Conservation (phyloP, 2,888 invertebrate species). For the Crepidodera aurea region DNA sequence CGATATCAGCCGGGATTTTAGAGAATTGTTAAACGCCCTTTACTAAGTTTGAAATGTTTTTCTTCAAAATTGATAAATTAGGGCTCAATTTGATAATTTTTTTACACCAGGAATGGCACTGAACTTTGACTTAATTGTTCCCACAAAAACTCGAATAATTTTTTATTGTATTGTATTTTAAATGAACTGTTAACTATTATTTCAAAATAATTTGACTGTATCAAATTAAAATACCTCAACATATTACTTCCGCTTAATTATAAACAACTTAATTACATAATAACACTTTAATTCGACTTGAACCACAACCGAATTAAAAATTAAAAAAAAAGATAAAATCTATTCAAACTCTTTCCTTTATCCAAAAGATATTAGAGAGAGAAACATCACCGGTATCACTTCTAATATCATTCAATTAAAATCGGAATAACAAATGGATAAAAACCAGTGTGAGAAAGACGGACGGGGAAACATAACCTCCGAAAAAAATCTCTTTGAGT, state of each 20-base stretch:
- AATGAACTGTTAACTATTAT: no score
- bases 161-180: no score
- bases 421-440: slow-evolving; percentile 9
- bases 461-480: not conserved
- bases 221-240: not conserved
- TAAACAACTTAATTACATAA: slow-evolving; percentile 11
- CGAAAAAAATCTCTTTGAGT: slow-evolving; percentile 31
- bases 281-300: not conserved
- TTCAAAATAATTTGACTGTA: not conserved
- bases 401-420: slow-evolving; percentile 16
- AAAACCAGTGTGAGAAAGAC: slow-evolving; percentile 3
- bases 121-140: no score
- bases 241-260: slow-evolving; percentile 9
- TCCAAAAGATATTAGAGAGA: not conserved
- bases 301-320: not conserved
- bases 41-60: no score
- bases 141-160: no score
- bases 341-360: not conserved
- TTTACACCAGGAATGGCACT: no score
- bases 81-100: no score
- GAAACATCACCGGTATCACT: not conserved
- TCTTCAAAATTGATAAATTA: no score
- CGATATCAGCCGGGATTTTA: no score
- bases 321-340: slow-evolving; percentile 5
- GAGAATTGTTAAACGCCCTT: no score